Base-by-base conservation (phyloP, 2,888 invertebrate genomes). In the Crematogaster levior region DNA sequence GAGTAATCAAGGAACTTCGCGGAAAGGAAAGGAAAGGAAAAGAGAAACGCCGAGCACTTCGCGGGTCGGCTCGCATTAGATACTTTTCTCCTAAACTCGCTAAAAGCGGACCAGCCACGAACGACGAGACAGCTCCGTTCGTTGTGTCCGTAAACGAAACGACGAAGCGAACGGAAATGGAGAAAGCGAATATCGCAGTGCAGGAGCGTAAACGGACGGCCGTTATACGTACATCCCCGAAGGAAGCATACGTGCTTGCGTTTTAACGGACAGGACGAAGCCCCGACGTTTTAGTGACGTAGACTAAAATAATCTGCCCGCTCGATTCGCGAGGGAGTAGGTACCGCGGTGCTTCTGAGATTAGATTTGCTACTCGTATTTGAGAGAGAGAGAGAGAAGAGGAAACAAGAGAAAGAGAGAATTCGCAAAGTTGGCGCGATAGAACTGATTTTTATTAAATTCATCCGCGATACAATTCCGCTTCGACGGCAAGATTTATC, bases 1-100 rank as follows among this genome's bases (percentile, higher is more conserved):
- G 51, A 24, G 85, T 88, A 88, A 88, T 88, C 88, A 88, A 88
- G 88, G 68, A 88, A 84, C 88, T 88, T 84, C 81, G 68, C 65
- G 75, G 15, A 61, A 74, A 48, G n/a, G 56, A 34, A 60, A 27
- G n/a, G 7, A 34, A 60, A 34, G 61, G 63, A 43, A 24, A 24
- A 6, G 63, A 51, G 74, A 58, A 68, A 83, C 58, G 72, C 40
- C 66, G 61, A 43, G 63, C 83, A 75, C 65, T 85, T 87, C 84
- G 82, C 87, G 84, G 73, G 77, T 75, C 72, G 56, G 66, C 83
- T 88, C 87, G 87, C 87, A 84, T 88, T 88, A 88, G 88, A 72
- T 82, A 80, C 83, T 88, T 88, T 72, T 82, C 85, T 85, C 68
- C 85, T 85, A 84, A 58, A 58, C 85, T 88, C 84, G 84, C 85